Percentiles rank a stretch among this genome's conserved stretches.
Evolutionary conservation across 2,888 invertebrate genomes (phyloP).

Genomic region (Agrenia bidenticulata): DNA sequence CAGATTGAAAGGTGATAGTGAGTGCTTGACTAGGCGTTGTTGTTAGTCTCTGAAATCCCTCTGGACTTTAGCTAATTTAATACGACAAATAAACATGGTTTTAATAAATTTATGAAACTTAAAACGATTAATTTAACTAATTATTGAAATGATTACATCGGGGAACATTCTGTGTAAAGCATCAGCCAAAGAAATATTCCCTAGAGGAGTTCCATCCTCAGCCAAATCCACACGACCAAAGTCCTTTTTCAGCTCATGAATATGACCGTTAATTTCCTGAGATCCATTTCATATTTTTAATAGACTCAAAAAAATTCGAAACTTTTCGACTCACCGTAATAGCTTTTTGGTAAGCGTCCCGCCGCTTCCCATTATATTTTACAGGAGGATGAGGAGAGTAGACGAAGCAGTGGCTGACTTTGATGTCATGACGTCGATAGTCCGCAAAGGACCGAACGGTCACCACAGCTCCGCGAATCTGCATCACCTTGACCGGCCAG

Average conservation of each 20-base stretch:
- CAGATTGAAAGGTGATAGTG: no score
- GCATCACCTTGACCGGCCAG: constrained; percentile 95
- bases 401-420: constrained; percentile 76
- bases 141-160: no score
- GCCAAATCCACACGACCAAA: constrained; percentile 74
- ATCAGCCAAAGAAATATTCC: constrained; percentile 62
- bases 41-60: no score
- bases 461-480: constrained; percentile 64
- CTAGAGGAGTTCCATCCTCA: constrained; percentile 68
- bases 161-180: constrained; percentile 50
- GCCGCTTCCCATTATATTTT: constrained; percentile 56
- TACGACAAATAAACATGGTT: no score
- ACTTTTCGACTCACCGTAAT: background rate
- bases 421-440: constrained; percentile 70
- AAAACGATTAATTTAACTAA: no score
- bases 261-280: constrained; percentile 73
- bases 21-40: no score
- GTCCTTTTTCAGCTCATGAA: constrained; percentile 68
- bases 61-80: no score
- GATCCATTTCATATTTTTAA: background rate
- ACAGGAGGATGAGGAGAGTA: constrained; percentile 68
- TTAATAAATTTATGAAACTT: no score
- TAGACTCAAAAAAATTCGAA: background rate
- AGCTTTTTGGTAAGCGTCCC: background rate
- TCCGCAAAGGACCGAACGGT: constrained; percentile 93